Evolutionary conservation across 2,113 vertebrate genomes (phyloP), one percentile per base, ranked within the genome.

Genomic region (Onychorhynchus coronatus): DNA sequence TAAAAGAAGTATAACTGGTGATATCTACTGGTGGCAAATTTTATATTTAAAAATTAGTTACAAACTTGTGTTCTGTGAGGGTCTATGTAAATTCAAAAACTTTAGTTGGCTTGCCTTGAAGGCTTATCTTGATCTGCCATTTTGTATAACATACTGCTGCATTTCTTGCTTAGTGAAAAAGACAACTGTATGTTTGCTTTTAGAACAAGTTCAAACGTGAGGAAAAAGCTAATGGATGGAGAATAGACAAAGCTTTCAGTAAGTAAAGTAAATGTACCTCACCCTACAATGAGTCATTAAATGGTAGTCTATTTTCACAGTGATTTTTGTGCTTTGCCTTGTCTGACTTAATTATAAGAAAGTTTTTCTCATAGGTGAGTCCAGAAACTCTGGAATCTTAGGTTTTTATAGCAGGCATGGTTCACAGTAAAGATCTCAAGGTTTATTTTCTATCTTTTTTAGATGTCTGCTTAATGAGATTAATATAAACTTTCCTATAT

Each of bases 151-250:
- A 15, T 30, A 14, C 6, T 82, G 8, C 46, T 82, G 67, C 18
- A 18, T 89, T 55, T 83, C 39, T 72, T 95, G 6, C 44, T 91
- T 94, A 90, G 39, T 86, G 23, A 62, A 84, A 94, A 79, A 83
- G 66, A 49, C 61, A 92, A 94, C 55, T 71, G 27, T 85, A 87
- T n/a, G 19, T 93, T 95, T 71, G 19, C 88, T 97, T 96, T 97
- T 96, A 99, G 99, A 99, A 99, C 98, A 99, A 99, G 97, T 99
- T 99, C 97, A 99, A 99, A 97, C 99, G 98, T 89, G 99, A 99
- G 82, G 99, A 99, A 95, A 98, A 98, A 89, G 68, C 93, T 67
- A 99, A 99, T 95, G 97, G 98, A 70, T 99, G 99, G 99, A 98
- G 99, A 97, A 98, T 99, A 96, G 99, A 99, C 97, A 99, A 99